A percentile compares a stretch with the other conserved stretches of the same genome.
Conservation (phyloP, 2,113 vertebrate genomes). For the Bombycilla garrulus region DNA sequence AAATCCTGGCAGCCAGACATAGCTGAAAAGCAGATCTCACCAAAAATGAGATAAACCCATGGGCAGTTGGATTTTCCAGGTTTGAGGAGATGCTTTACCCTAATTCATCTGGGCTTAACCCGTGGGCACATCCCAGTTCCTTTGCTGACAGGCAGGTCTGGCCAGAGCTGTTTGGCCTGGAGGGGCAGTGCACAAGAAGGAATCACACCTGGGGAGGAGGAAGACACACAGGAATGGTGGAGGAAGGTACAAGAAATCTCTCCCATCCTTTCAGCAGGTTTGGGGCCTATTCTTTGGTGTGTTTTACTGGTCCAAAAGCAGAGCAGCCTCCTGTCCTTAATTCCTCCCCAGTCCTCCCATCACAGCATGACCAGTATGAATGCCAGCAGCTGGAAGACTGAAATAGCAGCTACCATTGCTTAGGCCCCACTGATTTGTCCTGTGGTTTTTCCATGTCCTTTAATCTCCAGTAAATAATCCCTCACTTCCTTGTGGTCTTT, state of each 20-base stretch:
- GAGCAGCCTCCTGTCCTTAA: background rate
- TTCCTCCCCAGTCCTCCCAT: background rate
- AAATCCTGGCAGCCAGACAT: background rate
- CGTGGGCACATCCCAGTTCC: background rate
- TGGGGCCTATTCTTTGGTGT: background rate
- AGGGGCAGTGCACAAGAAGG: background rate
- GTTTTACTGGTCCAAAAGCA: background rate
- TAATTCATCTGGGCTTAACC: background rate
- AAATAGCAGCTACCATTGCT: conserved; percentile 61
- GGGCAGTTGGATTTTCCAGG: background rate
- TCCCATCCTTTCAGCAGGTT: background rate
- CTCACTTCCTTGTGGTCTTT: conserved; percentile 68
- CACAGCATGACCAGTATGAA: background rate
- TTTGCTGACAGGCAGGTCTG: background rate
- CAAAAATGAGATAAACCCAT: background rate
- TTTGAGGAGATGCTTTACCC: background rate
- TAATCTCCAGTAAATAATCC: conserved; percentile 67
- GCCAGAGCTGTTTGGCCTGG: background rate
- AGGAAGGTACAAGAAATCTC: background rate
- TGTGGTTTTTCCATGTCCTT: conserved; percentile 60
- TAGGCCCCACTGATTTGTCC: conserved; percentile 64
- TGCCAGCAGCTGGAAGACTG: conserved; percentile 32
- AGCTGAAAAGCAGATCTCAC: background rate
- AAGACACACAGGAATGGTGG: background rate
- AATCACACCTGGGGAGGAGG: background rate